Base-by-base conservation (phyloP, 2,888 invertebrate species). In the Cantharis nigra region DNA sequence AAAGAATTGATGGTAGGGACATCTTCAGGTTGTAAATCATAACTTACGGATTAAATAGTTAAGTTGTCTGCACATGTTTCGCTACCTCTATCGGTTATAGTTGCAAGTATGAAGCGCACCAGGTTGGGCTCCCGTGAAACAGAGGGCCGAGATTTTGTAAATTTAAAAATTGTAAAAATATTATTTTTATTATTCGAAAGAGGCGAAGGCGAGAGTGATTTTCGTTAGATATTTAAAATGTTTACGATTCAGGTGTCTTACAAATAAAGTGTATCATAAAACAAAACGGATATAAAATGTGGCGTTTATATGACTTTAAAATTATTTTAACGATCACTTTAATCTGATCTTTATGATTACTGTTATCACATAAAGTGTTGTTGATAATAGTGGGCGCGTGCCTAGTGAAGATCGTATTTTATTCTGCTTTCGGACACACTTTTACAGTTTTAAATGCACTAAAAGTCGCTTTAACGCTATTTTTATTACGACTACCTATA, bases 381-480 rank as follows among this genome's bases (percentile, higher is more conserved):
- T 81, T 84, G 85, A 85, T 86, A 85, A 85, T 84, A 75, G 75
- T 75, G 79, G 49, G 49, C 49, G 49, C 49, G 49, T 49, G 49
- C 49, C 49, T 49, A 49, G 49, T 49, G 49, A 85, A 84, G 84
- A 83, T 85, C 85, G 86, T 87, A 86, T 86, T 87, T 87, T 87
- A 86, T 86, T 86, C 84, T 85, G 84, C 85, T 84, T 86, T 85
- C 81, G 85, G 87, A 88, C 87, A 87, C 88, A 87, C 87, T 87
- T 87, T 87, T 87, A 88, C 87, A 87, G 86, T 88, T 88, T 88
- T 87, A 88, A 88, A 86, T 87, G 88, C 87, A 86, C 86, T 88
- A 88, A 88, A 88, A 88, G 87, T 87, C 87, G 82, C 83, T 88
- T 89, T 88, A 88, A 88, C 87, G 88, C 85, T 85, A 82, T 83